These are phyloP conservation scores for Atrina japonica DNA, from an alignment of 2,888 invertebrate species.

Conservation along the genomic window DNA sequence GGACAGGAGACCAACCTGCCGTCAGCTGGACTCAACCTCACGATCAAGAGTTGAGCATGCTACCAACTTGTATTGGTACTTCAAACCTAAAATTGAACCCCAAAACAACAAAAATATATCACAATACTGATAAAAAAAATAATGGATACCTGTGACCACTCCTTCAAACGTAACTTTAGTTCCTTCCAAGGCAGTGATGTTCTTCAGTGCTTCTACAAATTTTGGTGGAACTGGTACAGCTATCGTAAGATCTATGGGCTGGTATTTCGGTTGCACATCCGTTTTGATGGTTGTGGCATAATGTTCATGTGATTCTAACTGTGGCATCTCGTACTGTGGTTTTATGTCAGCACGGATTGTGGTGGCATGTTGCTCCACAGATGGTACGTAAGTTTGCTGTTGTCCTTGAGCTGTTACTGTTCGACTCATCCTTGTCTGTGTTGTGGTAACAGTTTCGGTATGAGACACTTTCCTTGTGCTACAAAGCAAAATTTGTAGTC, in stretches of 20 bases:
- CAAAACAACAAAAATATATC: too few species aligned
- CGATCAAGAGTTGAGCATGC: too few species aligned
- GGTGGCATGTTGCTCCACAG: conserved; percentile 64
- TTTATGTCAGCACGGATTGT: conserved; percentile 67
- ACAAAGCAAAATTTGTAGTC: neutral
- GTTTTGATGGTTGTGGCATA: conserved; percentile 70
- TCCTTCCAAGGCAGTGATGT: conserved; percentile 93
- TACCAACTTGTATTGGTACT: too few species aligned
- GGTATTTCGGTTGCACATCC: conserved; percentile 71
- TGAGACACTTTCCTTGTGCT: conserved; percentile 52
- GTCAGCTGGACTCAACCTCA: too few species aligned
- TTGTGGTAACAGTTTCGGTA: conserved; percentile 67
- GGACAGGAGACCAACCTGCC: too few species aligned
- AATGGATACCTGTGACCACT: conserved; percentile 89
- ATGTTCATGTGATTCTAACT: conserved; percentile 57
- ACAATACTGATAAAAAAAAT: too few species aligned
- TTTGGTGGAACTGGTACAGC: conserved; percentile 79
- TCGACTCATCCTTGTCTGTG: conserved; percentile 70
- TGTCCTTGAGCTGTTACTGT: conserved; percentile 60
- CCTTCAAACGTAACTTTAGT: conserved; percentile 95
- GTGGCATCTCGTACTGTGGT: conserved; percentile 57
- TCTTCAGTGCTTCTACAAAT: conserved; percentile 87
- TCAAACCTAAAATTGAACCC: too few species aligned
- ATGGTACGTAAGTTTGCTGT: conserved; percentile 59
- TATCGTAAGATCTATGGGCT: conserved; percentile 78